phyloP scores from a whole-genome alignment of 2,797 vertebrate species.

The Poeciliopsis gracilis region DNA sequence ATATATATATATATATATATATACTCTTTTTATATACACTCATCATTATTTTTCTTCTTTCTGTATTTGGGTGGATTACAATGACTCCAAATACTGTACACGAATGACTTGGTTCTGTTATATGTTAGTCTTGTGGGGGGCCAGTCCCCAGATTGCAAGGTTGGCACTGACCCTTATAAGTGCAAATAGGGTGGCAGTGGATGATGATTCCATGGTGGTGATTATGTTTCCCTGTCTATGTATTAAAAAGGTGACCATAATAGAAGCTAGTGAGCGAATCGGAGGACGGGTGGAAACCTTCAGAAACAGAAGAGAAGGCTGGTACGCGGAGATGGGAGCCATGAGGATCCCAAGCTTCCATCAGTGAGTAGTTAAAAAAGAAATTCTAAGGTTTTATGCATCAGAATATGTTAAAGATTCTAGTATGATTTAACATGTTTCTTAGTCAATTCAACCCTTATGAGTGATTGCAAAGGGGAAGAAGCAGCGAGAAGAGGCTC shows the following conservation, averaged over 20 bases:
- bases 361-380: conserved; percentile 69
- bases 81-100: no score
- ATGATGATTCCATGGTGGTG: neutral
- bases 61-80: no score
- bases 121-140: no score
- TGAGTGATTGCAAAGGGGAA: neutral
- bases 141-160: no score
- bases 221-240: conserved; percentile 6
- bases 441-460: neutral
- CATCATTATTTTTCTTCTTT: no score
- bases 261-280: conserved; percentile 82
- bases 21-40: no score
- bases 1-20: no score
- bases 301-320: conserved; percentile 80
- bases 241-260: conserved; percentile 79
- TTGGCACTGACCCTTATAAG: neutral
- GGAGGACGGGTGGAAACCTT: conserved; percentile 87
- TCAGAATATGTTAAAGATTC: neutral
- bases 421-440: neutral
- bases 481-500: neutral
- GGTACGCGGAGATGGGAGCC: conserved; percentile 87
- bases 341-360: conserved; percentile 89
- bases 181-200: neutral
- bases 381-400: neutral
- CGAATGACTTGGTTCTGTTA: no score